Evolutionary conservation across 1,140 invertebrate species (phyloP), one percentile per base, ranked within the genome.

Genomic region (Heliconius congener): DNA sequence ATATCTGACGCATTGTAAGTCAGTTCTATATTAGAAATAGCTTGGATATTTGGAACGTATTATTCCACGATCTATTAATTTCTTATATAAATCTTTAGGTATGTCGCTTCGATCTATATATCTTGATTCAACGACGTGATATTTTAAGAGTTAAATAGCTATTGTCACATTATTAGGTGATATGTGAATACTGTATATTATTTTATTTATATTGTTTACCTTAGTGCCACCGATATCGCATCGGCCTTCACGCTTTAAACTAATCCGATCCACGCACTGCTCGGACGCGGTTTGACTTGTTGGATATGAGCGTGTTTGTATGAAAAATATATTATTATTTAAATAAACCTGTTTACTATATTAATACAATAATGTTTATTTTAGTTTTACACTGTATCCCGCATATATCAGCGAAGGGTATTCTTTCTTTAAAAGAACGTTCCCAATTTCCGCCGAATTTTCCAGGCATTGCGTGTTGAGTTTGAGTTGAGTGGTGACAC

Each of bases 171-270:
- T 79, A 55, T 42, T 71, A 52, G 19, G 55, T 79, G 50, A 75
- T 79, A 71, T 46, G 42, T 46, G 13, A 46, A 11, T 57, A 79
- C 27, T 72, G 27, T 11, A 30, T 27, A 27, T 66, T 81, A 71
- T 66, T 82, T 81, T 81, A 82, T 84, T 85, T 81, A 74, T 75
- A 85, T 85, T 87, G 81, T 88, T 88, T 83, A 82, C 84, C 81
- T 81, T 87, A 85, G 82, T 86, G 80, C 66, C 76, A 75, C 82
- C 82, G 86, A 90, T 89, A 90, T 85, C 87, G 83, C 78, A 39
- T 73, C 84, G 87, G 82, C 90, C 91, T 91, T 93, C 90, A 90
- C 84, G 88, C 86, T 84, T 72, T 74, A 77, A 77, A 85, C 84
- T 89, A 89, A 92, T 88, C 85, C 81, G 84, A 85, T 88, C 75